Base-by-base conservation (phyloP, 2,797 vertebrate species). In the Sandelia bainsii region DNA sequence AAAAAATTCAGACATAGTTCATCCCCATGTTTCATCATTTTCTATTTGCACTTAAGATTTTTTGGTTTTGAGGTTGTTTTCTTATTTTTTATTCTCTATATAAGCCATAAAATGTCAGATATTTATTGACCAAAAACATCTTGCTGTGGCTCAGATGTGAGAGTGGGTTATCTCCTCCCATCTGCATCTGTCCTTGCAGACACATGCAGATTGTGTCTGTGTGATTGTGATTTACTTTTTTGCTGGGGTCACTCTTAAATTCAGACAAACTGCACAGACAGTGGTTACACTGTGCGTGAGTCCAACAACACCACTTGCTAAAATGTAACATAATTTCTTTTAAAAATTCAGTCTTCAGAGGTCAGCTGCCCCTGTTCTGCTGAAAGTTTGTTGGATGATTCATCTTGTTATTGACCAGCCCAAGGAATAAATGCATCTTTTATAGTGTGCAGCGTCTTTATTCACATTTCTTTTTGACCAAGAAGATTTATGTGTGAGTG, bases 251-350 rank as follows among this genome's bases (percentile, higher is more conserved):
- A 8, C 56, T 72, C 46, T 44, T 69, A 17, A 57, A 65, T 1
- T 39, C 39, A 44, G 58, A 6, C 14, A 56, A 22, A 51, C 12
- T 19, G 11, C 37, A 27, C 69, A 32, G 42, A 45, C 42, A 46
- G 63, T 37, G 27, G 42, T 32, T 53, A 8, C 39, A 17, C 44
- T 42, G 62, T 10, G 12, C 54, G 8, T 27, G 3, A 19, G 42
- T 32, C 10, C 53, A 6, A 42, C 48, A 60, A 50, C 37, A 46
- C 11, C 37, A 14, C 22, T 13, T 29, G 23, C 17, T 3, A 8
- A 49, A 56, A 64, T 62, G 22, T 37, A 19, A 6, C 56, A 67
- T 6, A 16, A 12, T 25, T 58, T 54, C 48, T 32, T 62, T 13
- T 20, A 19, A 32, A 17, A 44, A 25, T 19, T 56, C 17, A 39